Conservation (phyloP, 2,797 vertebrate species). For the Scleropages formosus region DNA sequence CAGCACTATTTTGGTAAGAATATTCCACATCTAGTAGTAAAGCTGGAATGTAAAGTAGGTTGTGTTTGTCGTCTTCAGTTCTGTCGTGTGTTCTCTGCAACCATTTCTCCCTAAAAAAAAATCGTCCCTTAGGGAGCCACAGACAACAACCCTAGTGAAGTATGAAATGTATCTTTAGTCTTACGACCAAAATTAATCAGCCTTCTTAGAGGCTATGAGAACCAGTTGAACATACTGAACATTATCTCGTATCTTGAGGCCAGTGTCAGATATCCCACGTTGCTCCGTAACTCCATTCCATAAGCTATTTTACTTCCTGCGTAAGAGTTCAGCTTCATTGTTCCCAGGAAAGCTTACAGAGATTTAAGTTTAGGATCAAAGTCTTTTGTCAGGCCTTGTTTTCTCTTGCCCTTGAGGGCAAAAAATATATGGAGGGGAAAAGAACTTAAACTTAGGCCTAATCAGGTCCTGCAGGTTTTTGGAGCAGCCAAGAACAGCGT, state of each 20-base stretch:
- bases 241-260: not conserved
- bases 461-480: too few relatives aligned
- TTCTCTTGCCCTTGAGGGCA: slow-evolving; percentile 7
- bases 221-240: slow-evolving; percentile 1
- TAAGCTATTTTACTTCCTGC: not conserved
- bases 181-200: not conserved
- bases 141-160: not conserved
- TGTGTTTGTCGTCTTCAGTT: not conserved
- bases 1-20: slow-evolving; percentile 86
- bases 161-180: not conserved
- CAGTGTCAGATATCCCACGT: slow-evolving; percentile 1
- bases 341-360: not conserved
- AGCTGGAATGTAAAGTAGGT: not conserved
- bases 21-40: not conserved
- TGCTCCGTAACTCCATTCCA: not conserved
- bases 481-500: too few relatives aligned
- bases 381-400: not conserved
- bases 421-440: not conserved
- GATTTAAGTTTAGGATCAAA: not conserved
- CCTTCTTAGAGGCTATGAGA: not conserved
- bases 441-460: too few relatives aligned
- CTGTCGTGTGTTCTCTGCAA: not conserved
- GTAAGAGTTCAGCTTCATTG: not conserved
- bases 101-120: too few relatives aligned
- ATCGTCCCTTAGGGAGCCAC: not conserved